Evolutionary conservation across 1,140 invertebrate genomes (phyloP), one percentile per base, ranked within the genome.

Genomic region (Lethrus apterus): DNA sequence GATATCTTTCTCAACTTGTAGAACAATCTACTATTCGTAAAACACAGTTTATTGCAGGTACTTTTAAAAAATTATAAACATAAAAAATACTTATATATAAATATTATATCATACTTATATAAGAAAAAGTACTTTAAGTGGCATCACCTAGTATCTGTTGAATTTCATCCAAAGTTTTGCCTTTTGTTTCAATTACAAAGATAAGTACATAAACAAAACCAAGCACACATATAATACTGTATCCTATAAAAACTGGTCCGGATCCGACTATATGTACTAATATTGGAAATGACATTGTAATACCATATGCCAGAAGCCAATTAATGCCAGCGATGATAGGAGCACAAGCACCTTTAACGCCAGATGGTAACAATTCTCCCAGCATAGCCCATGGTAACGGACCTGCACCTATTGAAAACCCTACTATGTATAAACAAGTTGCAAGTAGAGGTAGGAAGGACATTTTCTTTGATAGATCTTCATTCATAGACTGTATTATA

Each of bases 111-210:
- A n/a, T n/a, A n/a, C n/a, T n/a, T n/a, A n/a, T n/a, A n/a, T n/a
- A n/a, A n/a, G n/a, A n/a, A n/a, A n/a, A n/a, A n/a, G n/a, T n/a
- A n/a, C n/a, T n/a, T 34, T 3, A 14, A 13, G 14, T 2, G 9
- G n/a, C 7, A 17, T 14, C 11, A 18, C 15, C 41, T 10, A 43
- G 15, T 43, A 29, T 26, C 14, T 3, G 26, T 30, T 78, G 76
- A 40, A 90, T 87, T 57, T 87, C 79, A 43, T 83, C 76, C 23
- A 84, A 64, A 0, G 75, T 77, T 58, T 79, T 81, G 1, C 75
- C 77, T 62, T 85, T 85, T 0, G 85, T 87, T 63, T 88, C 85
- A 0, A 83, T 81, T 0, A 87, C 76, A 50, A 78, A 71, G 44
- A 81, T 70, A 51, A 74, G 77, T 7, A 84, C 69, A 54, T 85